A percentile compares a stretch with the other conserved stretches of the same genome.
Evolutionary conservation across 1,140 invertebrate species (phyloP).

Genomic region (Ctenoplectra terminalis): DNA sequence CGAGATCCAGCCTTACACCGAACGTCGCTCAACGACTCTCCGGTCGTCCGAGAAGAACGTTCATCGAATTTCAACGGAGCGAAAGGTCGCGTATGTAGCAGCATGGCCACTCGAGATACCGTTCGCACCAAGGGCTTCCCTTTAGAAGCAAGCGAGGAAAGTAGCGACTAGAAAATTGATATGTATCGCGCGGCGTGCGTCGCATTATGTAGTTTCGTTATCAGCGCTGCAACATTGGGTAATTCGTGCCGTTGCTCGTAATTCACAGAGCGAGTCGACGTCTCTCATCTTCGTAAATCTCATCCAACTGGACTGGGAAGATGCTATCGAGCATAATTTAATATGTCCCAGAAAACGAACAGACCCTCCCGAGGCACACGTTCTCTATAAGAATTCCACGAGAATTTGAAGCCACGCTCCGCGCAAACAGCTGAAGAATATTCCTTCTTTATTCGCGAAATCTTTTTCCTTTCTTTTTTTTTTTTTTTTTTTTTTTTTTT

Average conservation of each 20-base stretch:
- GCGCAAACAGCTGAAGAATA: background rate
- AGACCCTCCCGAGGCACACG: background rate
- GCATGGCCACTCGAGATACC: background rate
- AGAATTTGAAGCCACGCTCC: background rate
- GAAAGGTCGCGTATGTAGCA: background rate
- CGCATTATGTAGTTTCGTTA: conserved; percentile 26
- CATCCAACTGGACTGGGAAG: background rate
- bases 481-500: too few species aligned
- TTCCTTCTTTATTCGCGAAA: background rate
- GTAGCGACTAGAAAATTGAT: conserved; percentile 16
- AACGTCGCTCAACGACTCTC: background rate
- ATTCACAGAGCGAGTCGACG: background rate
- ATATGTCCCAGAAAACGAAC: conserved; percentile 8
- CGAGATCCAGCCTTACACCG: too few species aligned
- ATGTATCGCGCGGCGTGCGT: conserved; percentile 16
- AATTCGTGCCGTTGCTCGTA: conserved; percentile 23
- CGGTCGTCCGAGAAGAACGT: background rate
- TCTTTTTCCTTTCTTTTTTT: too few species aligned
- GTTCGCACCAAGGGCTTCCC: background rate
- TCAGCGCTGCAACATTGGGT: conserved; percentile 13
- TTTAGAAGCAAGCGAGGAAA: background rate
- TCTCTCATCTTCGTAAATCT: conserved; percentile 32
- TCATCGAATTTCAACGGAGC: conserved; percentile 21
- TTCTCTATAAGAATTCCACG: too few species aligned
- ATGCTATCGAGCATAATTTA: conserved; percentile 25